Evolutionary conservation across 2,797 vertebrate species (phyloP), one percentile per base, ranked within the genome.

Genomic region (Enteromius anoplus): DNA sequence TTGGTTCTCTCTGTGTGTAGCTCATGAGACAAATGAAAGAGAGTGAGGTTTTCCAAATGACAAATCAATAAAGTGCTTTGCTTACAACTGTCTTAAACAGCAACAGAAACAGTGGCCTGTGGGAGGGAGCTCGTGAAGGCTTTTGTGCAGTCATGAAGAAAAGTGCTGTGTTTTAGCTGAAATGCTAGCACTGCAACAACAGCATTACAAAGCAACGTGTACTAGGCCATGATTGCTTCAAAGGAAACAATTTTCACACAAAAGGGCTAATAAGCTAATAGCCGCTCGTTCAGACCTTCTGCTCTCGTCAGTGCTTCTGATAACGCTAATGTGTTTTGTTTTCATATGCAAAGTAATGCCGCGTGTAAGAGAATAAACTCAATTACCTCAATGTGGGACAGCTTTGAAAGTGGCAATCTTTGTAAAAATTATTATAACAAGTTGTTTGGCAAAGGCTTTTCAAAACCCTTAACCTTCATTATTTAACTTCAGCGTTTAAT

Each of bases 1-100:
- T 85, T 85, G 85, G 53, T 69, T 79, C 72, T 64, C 79, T 78
- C 65, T 75, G 62, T 86, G 84, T 60, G 78, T 76, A 55, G 69
- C 60, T 82, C 80, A 76, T 58, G 75, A 84, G 82, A 86, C 75
- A 78, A 86, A 87, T 82, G 78, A 82, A 81, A 80, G 79, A n/a
- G 47, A 55, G 47, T 73, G 55, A 60, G 73, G 65, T 80, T 87
- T 86, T 87, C 83, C 75, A 84, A 84, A 84, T 87, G 82, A 87
- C 86, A 84, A 87, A 87, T 87, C 86, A 84, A 87, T 87, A 87
- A 84, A 82, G 75, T 55, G 75, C 78, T 84, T 86, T 84, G 75
- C 70, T 80, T 83, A 84, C 77, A 84, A 42, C 84, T 76, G 82
- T 69, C 76, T 75, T 77, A 71, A 75, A 77, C 32, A 69, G 15